These are phyloP conservation scores for Tetramorium bicarinatum DNA, from an alignment of 2,888 invertebrate species.

Conservation along the genomic window DNA sequence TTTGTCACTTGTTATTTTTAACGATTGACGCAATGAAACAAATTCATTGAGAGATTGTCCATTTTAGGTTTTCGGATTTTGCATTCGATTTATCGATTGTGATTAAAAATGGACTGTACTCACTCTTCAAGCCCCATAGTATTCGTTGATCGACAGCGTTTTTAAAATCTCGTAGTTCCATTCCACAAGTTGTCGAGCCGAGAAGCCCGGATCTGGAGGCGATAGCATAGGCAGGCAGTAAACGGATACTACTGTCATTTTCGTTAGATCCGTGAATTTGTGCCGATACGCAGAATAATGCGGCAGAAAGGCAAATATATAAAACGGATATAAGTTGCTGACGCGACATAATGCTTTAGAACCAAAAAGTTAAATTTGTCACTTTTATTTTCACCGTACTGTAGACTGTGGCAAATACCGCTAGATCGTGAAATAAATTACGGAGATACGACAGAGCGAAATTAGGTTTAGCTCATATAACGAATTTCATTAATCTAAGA, in stretches of 20 bases:
- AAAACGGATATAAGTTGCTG: neutral
- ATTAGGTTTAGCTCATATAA: neutral
- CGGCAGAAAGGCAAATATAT: neutral
- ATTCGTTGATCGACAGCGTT: slow-evolving; percentile 85
- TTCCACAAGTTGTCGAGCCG: slow-evolving; percentile 81
- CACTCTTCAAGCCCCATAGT: slow-evolving; percentile 88
- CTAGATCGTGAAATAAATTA: neutral
- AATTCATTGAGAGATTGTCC: neutral
- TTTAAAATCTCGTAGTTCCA: slow-evolving; percentile 85
- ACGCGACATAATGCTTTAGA: slow-evolving; percentile 26
- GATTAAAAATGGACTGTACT: slow-evolving; percentile 71
- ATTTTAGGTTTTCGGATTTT: neutral
- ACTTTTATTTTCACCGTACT: slow-evolving; percentile 49
- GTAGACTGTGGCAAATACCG: neutral
- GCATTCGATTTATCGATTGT: neutral
- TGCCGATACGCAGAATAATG: neutral
- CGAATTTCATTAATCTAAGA: neutral
- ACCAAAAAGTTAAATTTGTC: neutral
- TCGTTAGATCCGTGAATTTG: neutral
- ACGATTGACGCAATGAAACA: neutral
- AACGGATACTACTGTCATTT: slow-evolving; percentile 6
- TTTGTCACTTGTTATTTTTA: too few relatives aligned
- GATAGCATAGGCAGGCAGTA: slow-evolving; percentile 80
- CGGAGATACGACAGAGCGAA: neutral
- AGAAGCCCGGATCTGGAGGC: slow-evolving; percentile 66